These are phyloP conservation scores for Dendrophyllia cribrosa DNA, from an alignment of 64 coral and sea anemone species.

Conservation along the genomic window DNA sequence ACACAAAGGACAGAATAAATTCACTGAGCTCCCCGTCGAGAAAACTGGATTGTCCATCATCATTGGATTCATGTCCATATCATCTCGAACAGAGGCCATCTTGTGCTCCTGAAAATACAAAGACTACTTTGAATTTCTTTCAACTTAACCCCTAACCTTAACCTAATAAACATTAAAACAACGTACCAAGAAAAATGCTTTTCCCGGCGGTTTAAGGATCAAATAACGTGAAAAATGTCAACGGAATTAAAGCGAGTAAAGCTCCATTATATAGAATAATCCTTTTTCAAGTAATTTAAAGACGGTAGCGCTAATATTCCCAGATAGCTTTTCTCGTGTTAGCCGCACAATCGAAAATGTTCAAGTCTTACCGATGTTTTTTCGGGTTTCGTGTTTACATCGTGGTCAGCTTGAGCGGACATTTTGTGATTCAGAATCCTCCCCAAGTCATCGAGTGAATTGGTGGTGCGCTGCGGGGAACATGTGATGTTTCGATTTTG, in stretches of 20 bases:
- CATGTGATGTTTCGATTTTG: neutral
- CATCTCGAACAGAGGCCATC: slow-evolving; percentile 70
- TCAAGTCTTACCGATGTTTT: slow-evolving; percentile 1
- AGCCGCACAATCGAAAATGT: neutral
- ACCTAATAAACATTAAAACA: neutral
- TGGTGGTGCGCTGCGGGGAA: neutral
- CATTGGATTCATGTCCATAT: slow-evolving; percentile 68
- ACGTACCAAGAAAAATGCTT: neutral
- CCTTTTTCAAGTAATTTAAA: neutral
- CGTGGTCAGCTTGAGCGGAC: neutral
- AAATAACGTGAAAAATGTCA: neutral
- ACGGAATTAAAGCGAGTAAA: neutral
- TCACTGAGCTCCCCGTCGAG: slow-evolving; percentile 77
- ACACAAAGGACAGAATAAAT: slow-evolving; percentile 91
- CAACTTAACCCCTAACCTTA: neutral
- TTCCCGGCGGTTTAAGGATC: neutral
- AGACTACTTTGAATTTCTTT: neutral
- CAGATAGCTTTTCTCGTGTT: too few species aligned
- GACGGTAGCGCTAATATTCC: neutral
- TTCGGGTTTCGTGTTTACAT: neutral
- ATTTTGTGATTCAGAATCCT: slow-evolving; percentile 16
- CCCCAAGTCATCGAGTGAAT: neutral
- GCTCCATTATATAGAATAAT: neutral
- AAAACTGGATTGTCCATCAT: slow-evolving; percentile 66
- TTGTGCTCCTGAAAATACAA: slow-evolving; percentile 62